phyloP scores from a whole-genome alignment of 2,113 vertebrate genomes.

The Bungarus multicinctus region DNA sequence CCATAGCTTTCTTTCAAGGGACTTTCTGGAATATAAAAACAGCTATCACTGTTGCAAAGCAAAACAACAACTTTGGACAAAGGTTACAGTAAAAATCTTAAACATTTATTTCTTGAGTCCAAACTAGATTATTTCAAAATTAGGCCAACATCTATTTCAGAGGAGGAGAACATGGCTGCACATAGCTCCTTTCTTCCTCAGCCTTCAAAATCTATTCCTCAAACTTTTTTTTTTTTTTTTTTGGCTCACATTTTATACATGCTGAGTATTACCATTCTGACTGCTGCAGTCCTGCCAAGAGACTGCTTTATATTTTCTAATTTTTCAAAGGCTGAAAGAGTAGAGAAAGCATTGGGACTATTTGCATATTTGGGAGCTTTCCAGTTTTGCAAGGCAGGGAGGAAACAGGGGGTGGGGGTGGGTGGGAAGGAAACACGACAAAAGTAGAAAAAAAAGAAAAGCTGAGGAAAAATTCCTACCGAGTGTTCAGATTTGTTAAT shows the following conservation, averaged over 20 bases:
- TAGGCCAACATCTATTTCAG: neutral
- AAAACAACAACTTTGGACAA: neutral
- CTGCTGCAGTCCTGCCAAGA: constrained; percentile 27
- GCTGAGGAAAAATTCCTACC: neutral
- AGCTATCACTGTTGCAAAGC: neutral
- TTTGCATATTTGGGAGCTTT: constrained; percentile 37
- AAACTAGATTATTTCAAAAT: neutral
- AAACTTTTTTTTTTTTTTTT: neutral
- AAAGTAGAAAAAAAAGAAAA: neutral
- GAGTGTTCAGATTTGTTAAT: constrained; percentile 30
- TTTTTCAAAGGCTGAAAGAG: constrained; percentile 28
- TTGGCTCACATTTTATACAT: neutral
- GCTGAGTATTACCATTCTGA: neutral
- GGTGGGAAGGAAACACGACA: neutral
- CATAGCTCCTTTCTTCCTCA: neutral
- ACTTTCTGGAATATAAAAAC: neutral
- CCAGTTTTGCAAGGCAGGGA: neutral
- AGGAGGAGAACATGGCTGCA: neutral
- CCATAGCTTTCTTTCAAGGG: neutral
- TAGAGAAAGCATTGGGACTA: constrained; percentile 10
- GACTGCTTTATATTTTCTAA: neutral
- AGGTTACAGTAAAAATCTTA: neutral
- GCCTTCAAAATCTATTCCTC: neutral
- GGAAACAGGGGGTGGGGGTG: neutral
- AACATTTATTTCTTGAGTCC: neutral